Evolutionary conservation across 2,888 invertebrate genomes (phyloP), one percentile per base, ranked within the genome.

Genomic region (Leucophenga montana): DNA sequence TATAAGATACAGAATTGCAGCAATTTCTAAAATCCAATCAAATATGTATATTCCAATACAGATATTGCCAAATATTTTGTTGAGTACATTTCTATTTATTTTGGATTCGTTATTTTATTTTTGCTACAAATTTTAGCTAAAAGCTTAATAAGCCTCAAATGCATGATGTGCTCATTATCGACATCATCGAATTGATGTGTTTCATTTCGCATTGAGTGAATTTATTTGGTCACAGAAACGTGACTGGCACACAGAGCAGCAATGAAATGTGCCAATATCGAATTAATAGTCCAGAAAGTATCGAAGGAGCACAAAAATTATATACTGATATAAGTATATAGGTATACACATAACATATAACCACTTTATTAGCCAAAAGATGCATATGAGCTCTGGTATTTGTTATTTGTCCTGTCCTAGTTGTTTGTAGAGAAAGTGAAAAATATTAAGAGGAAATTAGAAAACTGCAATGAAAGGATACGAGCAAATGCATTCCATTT

Each of bases 291-390:
- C n/a, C n/a, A n/a, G n/a, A n/a, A n/a, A 71, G 72, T 69, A 73
- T 67, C 22, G 62, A 54, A 50, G 6, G 4, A 50, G 16, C 16
- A 50, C 46, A 70, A 33, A 71, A 77, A 62, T 66, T n/a, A n/a
- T n/a, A n/a, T n/a, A n/a, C n/a, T n/a, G n/a, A n/a, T n/a, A n/a
- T n/a, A n/a, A n/a, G n/a, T n/a, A n/a, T n/a, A n/a, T n/a, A n/a
- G n/a, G n/a, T n/a, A n/a, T n/a, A n/a, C n/a, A n/a, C n/a, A 78
- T 79, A 72, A 73, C 68, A 64, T 73, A 77, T 72, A 79, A 73
- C 69, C 73, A 69, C 54, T 56, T 69, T 75, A 68, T 53, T 50
- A 27, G 3, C 27, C 27, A 4, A 27, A 27, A 3, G 27, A 27
- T 27, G 4, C 27, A 27, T 27, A 4, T 27, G 27, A 4, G 27